Percentiles rank a stretch among this genome's conserved stretches.
phyloP scores from a whole-genome alignment of 2,888 invertebrate genomes.

The Sepioteuthis lessoniana region DNA sequence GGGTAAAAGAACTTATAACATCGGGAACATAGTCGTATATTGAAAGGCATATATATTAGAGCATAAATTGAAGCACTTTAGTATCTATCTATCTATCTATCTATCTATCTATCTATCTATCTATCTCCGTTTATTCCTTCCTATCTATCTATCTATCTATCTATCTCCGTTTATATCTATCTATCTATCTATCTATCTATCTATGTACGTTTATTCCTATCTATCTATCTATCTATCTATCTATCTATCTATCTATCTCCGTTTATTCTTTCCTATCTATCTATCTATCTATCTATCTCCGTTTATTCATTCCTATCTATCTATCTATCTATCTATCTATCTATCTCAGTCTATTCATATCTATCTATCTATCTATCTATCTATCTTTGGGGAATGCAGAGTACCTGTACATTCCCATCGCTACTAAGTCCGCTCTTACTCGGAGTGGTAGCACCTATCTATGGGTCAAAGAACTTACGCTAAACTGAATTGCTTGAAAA shows the following conservation, averaged over 20 bases:
- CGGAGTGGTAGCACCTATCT: too few relatives aligned
- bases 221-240: neutral
- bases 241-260: neutral
- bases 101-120: conserved; percentile 1
- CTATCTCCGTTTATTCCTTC: neutral
- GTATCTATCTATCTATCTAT: neutral
- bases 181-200: too few relatives aligned
- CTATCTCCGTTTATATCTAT: neutral
- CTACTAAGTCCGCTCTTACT: too few relatives aligned
- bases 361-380: neutral
- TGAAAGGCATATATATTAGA: too few relatives aligned
- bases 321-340: neutral
- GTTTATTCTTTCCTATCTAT: neutral
- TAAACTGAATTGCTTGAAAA: too few relatives aligned
- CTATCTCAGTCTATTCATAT: neutral
- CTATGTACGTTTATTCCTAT: neutral
- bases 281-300: neutral
- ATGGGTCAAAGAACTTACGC: too few relatives aligned
- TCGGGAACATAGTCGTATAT: too few relatives aligned
- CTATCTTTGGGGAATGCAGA: too few relatives aligned
- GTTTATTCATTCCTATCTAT: too few relatives aligned
- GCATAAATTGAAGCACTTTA: too few relatives aligned
- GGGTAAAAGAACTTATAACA: too few relatives aligned
- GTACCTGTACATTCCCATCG: too few relatives aligned
- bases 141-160: neutral